Conservation (phyloP, 2,797 vertebrate genomes). For the Lithobates sylvaticus region DNA sequence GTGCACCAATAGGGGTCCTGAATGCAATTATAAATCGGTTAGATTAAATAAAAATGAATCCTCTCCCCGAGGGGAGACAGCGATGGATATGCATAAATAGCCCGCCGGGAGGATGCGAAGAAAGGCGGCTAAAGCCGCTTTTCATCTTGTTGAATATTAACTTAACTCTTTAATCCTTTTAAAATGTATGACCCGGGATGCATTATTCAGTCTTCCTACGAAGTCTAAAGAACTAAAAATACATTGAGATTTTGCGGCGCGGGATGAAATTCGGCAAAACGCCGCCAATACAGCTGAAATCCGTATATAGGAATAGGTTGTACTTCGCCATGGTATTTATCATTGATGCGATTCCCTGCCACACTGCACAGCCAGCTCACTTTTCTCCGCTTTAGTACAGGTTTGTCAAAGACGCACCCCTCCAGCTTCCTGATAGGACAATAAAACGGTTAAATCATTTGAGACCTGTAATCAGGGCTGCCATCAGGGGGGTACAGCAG, state of each 20-base stretch:
- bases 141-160: conserved; percentile 25
- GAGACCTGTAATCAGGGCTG: too few relatives aligned
- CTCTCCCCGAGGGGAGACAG: not conserved
- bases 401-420: too few relatives aligned
- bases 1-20: not conserved
- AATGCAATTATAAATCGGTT: conserved; percentile 24
- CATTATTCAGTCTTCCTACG: not conserved
- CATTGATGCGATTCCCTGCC: too few relatives aligned
- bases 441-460: too few relatives aligned
- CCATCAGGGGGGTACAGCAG: too few relatives aligned
- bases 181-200: not conserved
- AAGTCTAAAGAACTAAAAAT: not conserved
- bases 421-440: too few relatives aligned
- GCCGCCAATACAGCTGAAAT: too few relatives aligned
- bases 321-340: too few relatives aligned
- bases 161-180: conserved; percentile 17
- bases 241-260: not conserved
- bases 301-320: too few relatives aligned
- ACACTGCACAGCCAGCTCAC: too few relatives aligned
- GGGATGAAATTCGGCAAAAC: too few relatives aligned
- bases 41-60: conserved; percentile 13
- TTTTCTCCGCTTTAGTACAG: too few relatives aligned
- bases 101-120: not conserved
- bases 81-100: conserved; percentile 1
- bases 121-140: not conserved